These are phyloP conservation scores for Steinernema hermaphroditum DNA, from an alignment of 2,888 invertebrate species.

Conservation along the genomic window DNA sequence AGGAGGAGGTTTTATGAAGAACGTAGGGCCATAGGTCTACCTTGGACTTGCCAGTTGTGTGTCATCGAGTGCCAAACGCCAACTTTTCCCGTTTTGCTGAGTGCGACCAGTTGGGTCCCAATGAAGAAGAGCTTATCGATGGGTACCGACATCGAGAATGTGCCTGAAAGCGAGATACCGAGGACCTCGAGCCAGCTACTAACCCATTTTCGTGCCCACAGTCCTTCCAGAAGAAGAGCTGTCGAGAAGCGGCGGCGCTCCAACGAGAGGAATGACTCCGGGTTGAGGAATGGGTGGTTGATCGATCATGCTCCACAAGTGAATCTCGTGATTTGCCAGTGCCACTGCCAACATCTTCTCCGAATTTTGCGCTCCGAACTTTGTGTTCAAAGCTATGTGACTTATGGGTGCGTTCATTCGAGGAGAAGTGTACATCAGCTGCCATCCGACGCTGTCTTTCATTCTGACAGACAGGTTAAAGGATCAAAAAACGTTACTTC, in stretches of 20 bases:
- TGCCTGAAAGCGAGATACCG: too few species aligned
- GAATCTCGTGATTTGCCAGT: conserved; percentile 51
- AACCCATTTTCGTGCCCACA: conserved; percentile 34
- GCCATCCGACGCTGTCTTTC: conserved; percentile 96
- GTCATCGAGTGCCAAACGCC: conserved; percentile 99
- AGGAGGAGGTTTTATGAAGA: background rate
- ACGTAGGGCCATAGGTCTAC: conserved; percentile 33
- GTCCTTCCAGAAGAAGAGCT: conserved; percentile 67
- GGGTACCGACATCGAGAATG: conserved; percentile 72
- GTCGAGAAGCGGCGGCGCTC: conserved; percentile 12
- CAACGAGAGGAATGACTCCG: conserved; percentile 1
- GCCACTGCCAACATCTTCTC: conserved; percentile 63
- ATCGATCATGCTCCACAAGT: conserved; percentile 72
- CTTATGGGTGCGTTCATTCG: conserved; percentile 86
- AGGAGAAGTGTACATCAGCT: conserved; percentile 88
- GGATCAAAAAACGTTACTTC: background rate
- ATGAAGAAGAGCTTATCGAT: conserved; percentile 96
- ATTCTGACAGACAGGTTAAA: conserved; percentile 72
- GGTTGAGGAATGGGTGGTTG: conserved; percentile 66
- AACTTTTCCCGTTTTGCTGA: conserved; percentile 87
- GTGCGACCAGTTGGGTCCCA: conserved; percentile 93
- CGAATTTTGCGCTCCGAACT: conserved; percentile 66
- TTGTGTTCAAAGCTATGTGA: conserved; percentile 83
- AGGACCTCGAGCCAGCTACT: conserved; percentile 60
- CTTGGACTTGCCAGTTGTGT: conserved; percentile 85